Base-by-base conservation (phyloP, 2,888 invertebrate genomes). In the Microctonus aethiopoides region DNA sequence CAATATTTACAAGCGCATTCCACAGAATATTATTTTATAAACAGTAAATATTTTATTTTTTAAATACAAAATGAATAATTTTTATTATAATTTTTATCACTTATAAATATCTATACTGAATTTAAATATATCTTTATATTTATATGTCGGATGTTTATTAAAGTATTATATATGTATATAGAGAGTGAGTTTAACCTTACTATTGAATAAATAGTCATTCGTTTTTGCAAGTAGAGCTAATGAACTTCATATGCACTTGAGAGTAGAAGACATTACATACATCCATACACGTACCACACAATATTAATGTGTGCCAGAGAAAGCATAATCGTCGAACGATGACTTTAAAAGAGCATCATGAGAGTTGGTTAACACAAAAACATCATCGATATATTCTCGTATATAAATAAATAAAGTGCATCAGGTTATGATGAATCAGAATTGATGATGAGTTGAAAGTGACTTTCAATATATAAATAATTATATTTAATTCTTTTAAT, bases 221-320 rank as follows among this genome's bases (percentile, higher is more conserved):
- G 39, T 62, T 46, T 56, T 13, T 26, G 51, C 56, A 20, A 46
- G 16, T n/a, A n/a, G 16, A 46, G 20, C 46, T 16, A 62, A 41
- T 16, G 13, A 41, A 34, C 54, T 24, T 65, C 52, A 62, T 54
- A 41, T 26, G 26, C 26, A 60, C 54, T 26, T 24, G 10, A 10
- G 57, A 32, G 57, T 68, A 34, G 29, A 7, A 26, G 24, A 0
- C 36, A 16, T 29, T 20, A 66, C n/a, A n/a, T n/a, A n/a, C n/a
- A n/a, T 46, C 62, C 16, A 46, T n/a, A n/a, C 36, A 26, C 29
- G 67, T 68, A 34, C 36, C 56, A 65, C 56, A 65, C n/a, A n/a
- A n/a, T n/a, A n/a, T n/a, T n/a, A n/a, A 75, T 78, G 72, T 79
- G 73, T 79, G 79, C 75, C 79, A 79, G 79, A 75, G 78, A 80